phyloP scores from a whole-genome alignment of 2,113 vertebrate species.

The Lipophrys pholis region DNA sequence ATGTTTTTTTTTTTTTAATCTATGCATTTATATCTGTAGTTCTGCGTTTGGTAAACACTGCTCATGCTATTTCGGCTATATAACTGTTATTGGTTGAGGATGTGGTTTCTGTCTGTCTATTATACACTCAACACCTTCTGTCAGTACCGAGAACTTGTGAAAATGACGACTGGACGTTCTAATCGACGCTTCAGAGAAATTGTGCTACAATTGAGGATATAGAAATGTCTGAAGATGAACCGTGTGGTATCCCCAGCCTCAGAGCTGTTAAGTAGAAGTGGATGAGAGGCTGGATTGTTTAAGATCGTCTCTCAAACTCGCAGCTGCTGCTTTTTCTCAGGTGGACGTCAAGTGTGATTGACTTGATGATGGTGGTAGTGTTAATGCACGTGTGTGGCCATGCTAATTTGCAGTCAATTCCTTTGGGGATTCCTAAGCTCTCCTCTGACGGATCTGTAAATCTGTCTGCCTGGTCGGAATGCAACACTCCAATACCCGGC shows the following conservation, averaged over 20 bases:
- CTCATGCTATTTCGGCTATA: no score
- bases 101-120: no score
- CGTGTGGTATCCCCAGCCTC: constrained; percentile 4
- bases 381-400: constrained; percentile 65
- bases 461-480: constrained; percentile 58
- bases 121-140: not conserved
- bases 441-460: constrained; percentile 64
- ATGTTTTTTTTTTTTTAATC: no score
- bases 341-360: constrained; percentile 43
- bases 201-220: not conserved
- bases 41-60: no score
- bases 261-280: constrained; percentile 11
- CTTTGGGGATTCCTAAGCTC: constrained; percentile 56
- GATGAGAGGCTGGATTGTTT: constrained; percentile 48
- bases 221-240: not conserved
- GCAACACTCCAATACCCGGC: constrained; percentile 60
- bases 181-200: not conserved
- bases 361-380: constrained; percentile 59
- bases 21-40: no score
- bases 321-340: constrained; percentile 48
- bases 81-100: no score
- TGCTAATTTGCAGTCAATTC: constrained; percentile 65
- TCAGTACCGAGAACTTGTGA: not conserved
- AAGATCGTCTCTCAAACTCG: constrained; percentile 37
- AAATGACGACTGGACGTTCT: not conserved